A percentile compares a stretch with the other conserved stretches of the same genome.
Evolutionary conservation across 2,797 vertebrate species (phyloP).

Genomic region (Columba guinea): DNA sequence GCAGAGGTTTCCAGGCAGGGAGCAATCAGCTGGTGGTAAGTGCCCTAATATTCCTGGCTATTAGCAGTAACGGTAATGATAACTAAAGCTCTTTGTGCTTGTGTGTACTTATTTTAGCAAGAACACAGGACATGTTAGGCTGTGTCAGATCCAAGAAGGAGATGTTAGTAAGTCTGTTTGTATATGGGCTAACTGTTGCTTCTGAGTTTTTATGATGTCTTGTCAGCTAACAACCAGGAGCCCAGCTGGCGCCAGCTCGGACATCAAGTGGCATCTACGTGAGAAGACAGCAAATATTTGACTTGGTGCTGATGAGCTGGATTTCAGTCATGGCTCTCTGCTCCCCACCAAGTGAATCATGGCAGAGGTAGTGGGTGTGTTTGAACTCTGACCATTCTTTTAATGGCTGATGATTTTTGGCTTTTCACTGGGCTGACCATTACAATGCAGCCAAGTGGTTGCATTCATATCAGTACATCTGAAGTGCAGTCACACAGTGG

Average conservation of each 20-base stretch:
- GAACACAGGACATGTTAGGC: not conserved
- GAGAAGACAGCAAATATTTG: slow-evolving; percentile 45
- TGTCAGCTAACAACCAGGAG: not conserved
- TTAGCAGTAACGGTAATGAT: not conserved
- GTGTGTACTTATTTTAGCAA: not conserved
- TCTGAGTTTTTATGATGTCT: slow-evolving; percentile 21
- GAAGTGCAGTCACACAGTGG: not conserved
- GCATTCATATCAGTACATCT: accelerated
- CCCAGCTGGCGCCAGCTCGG: not conserved
- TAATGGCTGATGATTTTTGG: not conserved
- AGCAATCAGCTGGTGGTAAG: not conserved
- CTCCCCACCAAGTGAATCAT: not conserved
- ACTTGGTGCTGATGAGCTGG: not conserved
- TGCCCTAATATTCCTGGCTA: not conserved
- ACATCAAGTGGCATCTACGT: not conserved
- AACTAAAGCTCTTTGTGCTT: not conserved
- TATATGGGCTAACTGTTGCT: not conserved
- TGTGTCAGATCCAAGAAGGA: not conserved
- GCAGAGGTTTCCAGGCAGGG: not conserved
- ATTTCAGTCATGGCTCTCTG: not conserved
- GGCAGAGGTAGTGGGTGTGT: not conserved
- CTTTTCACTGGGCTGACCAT: not conserved
- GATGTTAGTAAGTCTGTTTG: not conserved
- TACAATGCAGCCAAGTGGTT: not conserved
- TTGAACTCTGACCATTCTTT: not conserved